Evolutionary conservation across 2,888 invertebrate genomes (phyloP).

Genomic region (Tuta absoluta): DNA sequence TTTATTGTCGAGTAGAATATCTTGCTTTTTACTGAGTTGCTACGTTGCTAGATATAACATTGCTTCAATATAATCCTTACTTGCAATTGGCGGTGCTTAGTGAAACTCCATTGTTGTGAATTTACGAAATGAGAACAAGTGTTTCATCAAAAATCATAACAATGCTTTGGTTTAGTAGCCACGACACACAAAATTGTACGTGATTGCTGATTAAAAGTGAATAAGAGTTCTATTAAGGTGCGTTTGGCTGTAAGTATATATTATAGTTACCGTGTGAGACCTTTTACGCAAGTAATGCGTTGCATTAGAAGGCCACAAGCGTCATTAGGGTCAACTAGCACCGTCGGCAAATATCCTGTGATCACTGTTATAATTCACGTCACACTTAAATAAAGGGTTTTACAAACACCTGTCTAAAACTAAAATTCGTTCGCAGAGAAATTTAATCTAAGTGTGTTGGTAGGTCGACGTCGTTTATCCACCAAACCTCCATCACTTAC

Average conservation of each 20-base stretch:
- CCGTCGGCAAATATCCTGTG: slow-evolving; percentile 38
- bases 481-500: no score
- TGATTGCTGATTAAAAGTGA: not conserved
- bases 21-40: not conserved
- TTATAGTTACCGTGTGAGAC: slow-evolving; percentile 20
- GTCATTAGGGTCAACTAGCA: slow-evolving; percentile 72
- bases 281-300: slow-evolving; percentile 31
- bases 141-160: no score
- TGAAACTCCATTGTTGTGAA: no score
- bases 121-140: no score
- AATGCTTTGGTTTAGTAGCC: no score
- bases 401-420: not conserved
- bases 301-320: slow-evolving; percentile 57
- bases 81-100: no score
- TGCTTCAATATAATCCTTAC: no score
- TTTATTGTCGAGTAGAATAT: not conserved
- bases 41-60: not conserved
- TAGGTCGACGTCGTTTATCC: no score
- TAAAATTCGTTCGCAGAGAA: not conserved
- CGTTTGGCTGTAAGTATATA: not conserved
- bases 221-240: slow-evolving; percentile 1
- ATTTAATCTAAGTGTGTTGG: no score
- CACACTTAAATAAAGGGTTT: slow-evolving; percentile 18
- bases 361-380: slow-evolving; percentile 25
- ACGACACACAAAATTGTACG: not conserved